Evolutionary conservation across 2,797 vertebrate species (phyloP).

Genomic region (Hybognathus amarus): DNA sequence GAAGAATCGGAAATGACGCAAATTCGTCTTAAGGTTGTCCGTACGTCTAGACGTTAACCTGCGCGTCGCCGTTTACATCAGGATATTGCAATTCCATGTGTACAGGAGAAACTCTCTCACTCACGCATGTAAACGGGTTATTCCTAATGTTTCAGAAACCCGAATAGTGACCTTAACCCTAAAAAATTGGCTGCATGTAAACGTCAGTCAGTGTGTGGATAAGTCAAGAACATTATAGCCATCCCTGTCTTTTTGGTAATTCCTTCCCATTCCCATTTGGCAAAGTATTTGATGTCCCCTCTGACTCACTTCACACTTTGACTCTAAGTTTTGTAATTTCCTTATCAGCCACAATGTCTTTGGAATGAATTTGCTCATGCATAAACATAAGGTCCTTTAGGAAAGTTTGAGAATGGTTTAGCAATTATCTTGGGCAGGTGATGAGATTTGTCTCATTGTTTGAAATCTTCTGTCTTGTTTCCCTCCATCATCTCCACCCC

Average conservation of each 20-base stretch:
- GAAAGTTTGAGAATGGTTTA: constrained; percentile 34
- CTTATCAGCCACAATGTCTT: constrained; percentile 7
- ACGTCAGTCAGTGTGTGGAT: no score
- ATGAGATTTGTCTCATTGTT: constrained; percentile 17
- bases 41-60: no score
- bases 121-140: no score
- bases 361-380: constrained; percentile 12
- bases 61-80: no score
- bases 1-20: no score
- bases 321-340: constrained; percentile 7
- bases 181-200: no score
- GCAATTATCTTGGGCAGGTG: constrained; percentile 32
- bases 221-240: neutral
- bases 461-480: constrained; percentile 14
- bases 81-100: no score
- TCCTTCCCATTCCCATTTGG: constrained; percentile 3
- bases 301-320: constrained; percentile 5
- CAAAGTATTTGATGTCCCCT: constrained; percentile 17
- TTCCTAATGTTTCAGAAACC: no score
- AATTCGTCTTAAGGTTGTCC: no score
- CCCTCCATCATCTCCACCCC: neutral
- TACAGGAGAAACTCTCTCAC: no score
- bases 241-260: neutral
- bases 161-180: no score
- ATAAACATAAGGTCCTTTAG: constrained; percentile 51